phyloP scores from a whole-genome alignment of 2,113 vertebrate genomes.

The Sprattus sprattus region DNA sequence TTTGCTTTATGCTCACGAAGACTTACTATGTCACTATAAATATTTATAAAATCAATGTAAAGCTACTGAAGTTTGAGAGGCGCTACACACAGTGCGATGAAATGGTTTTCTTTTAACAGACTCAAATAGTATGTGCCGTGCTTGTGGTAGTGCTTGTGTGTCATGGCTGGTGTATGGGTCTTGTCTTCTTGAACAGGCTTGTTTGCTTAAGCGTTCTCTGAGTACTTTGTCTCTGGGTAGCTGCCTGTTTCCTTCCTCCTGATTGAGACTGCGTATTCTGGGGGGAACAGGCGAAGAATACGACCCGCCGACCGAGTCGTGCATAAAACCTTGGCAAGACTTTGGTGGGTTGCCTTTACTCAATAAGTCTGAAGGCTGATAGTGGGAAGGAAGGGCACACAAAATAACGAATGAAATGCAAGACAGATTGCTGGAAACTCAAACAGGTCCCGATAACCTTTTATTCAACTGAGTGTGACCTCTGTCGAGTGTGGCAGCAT shows the following conservation, averaged over 20 bases:
- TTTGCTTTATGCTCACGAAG: not conserved
- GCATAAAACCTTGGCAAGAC: slow-evolving; percentile 20
- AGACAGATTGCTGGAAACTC: slow-evolving; percentile 24
- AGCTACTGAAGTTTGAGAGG: not conserved
- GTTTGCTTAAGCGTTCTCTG: not conserved
- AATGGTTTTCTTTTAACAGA: not conserved
- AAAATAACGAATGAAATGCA: not conserved
- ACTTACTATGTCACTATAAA: not conserved
- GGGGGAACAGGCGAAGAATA: not conserved
- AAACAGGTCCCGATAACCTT: slow-evolving; percentile 7
- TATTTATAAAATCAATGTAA: not conserved
- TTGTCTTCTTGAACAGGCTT: not conserved
- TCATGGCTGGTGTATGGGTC: not conserved
- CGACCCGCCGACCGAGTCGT: not conserved
- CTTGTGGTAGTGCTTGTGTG: not conserved
- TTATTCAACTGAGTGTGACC: not conserved
- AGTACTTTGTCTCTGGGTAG: not conserved
- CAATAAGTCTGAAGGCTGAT: slow-evolving; percentile 11
- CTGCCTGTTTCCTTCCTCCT: slow-evolving; percentile 7
- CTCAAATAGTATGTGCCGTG: not conserved
- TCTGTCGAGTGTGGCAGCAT: no score
- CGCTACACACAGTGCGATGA: not conserved
- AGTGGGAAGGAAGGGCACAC: slow-evolving; percentile 22
- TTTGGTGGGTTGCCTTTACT: not conserved
- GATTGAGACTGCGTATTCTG: not conserved